Evolutionary conservation across 2,113 vertebrate species (phyloP).

Genomic region (Semnornis frantzii): DNA sequence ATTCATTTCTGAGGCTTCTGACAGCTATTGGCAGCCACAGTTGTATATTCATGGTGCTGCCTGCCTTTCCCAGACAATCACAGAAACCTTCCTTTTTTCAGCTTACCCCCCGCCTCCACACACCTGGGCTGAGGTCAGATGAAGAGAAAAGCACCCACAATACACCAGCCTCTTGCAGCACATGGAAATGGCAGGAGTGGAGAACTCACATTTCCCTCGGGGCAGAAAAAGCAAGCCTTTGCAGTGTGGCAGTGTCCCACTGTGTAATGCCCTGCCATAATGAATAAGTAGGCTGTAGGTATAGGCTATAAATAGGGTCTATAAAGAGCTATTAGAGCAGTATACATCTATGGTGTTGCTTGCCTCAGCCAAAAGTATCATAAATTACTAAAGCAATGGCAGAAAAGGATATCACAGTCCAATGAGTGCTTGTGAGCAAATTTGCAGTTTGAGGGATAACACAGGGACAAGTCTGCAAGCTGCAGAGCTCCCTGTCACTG

Average conservation of each 20-base stretch:
- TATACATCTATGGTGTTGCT: not conserved
- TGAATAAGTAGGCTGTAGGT: not conserved
- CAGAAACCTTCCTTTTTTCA: not conserved
- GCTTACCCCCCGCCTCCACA: not conserved
- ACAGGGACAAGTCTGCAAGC: not conserved
- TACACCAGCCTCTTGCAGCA: not conserved
- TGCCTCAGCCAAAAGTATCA: not conserved
- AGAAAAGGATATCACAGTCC: not conserved
- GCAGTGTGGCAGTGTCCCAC: not conserved
- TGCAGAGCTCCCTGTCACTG: not conserved
- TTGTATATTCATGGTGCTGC: not conserved
- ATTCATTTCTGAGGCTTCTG: constrained; percentile 6
- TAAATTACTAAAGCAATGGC: not conserved
- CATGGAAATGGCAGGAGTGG: not conserved
- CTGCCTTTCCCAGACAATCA: not conserved
- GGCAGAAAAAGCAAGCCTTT: not conserved
- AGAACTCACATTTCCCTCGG: not conserved
- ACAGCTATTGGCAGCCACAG: not conserved
- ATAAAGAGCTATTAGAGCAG: not conserved
- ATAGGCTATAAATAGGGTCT: not conserved
- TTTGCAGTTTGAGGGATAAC: not conserved
- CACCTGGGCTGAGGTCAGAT: constrained; percentile 26
- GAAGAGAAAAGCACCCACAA: not conserved
- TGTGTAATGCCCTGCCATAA: not conserved
- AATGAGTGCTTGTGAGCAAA: not conserved